phyloP scores from a whole-genome alignment of 2,888 invertebrate species.

The Autographa gamma region DNA sequence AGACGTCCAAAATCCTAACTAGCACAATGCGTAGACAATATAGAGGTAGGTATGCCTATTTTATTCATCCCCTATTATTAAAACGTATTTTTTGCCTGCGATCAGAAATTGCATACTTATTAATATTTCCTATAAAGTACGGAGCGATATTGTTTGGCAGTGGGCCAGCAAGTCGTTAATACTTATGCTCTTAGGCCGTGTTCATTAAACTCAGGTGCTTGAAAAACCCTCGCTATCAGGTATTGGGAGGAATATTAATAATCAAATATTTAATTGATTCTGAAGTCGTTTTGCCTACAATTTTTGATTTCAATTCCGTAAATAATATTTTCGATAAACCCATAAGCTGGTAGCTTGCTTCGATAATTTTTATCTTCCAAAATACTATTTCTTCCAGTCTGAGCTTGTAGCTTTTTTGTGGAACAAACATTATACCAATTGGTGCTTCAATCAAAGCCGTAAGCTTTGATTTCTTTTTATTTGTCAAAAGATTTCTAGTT shows the following conservation, averaged over 20 bases:
- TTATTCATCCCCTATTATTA: slow-evolving; percentile 16
- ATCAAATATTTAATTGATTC: background rate
- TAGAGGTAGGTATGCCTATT: background rate
- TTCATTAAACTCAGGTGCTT: slow-evolving; percentile 26
- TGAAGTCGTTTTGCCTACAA: too few relatives aligned
- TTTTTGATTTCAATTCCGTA: background rate
- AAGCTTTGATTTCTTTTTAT: background rate
- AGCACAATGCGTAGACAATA: background rate
- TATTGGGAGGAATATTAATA: background rate
- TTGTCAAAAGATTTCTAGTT: background rate
- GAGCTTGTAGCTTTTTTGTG: background rate
- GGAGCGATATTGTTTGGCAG: slow-evolving; percentile 36
- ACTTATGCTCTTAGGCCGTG: slow-evolving; percentile 30
- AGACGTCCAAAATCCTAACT: background rate
- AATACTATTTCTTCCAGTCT: background rate
- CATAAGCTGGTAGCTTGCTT: too few relatives aligned
- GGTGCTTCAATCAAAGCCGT: background rate
- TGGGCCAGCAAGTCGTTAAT: slow-evolving; percentile 45
- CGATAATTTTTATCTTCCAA: background rate
- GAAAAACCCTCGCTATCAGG: background rate
- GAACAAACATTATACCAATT: background rate
- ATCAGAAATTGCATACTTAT: slow-evolving; percentile 22
- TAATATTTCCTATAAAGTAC: slow-evolving; percentile 27
- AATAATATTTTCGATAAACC: background rate
- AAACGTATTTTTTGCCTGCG: slow-evolving; percentile 11